Evolutionary conservation across 2,888 invertebrate species (phyloP).

Genomic region (Kryphioiulus occultus): DNA sequence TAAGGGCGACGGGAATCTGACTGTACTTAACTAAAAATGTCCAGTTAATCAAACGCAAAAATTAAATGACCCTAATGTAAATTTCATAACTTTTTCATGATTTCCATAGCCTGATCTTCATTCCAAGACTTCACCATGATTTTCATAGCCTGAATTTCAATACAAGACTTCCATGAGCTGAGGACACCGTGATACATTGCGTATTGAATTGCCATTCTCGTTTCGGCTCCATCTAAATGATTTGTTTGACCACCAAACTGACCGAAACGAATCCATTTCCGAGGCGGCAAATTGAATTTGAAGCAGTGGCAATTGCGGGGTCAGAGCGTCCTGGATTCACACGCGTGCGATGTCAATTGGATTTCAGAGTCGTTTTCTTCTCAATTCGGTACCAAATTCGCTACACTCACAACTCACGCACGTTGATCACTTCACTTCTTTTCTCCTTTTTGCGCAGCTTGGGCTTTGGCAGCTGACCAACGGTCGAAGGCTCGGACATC

Average conservation of each 20-base stretch:
- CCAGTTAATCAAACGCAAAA: too few relatives aligned
- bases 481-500: too few relatives aligned
- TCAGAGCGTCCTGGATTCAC: not conserved
- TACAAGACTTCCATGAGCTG: too few relatives aligned
- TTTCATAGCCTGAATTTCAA: too few relatives aligned
- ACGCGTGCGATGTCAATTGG: constrained; percentile 21
- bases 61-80: too few relatives aligned
- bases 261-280: constrained; percentile 15
- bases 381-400: not conserved
- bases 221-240: not conserved
- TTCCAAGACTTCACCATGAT: too few relatives aligned
- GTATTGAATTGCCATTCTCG: not conserved
- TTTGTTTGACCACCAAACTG: constrained; percentile 23
- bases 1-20: too few relatives aligned
- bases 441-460: not conserved
- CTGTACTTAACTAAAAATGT: too few relatives aligned
- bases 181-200: too few relatives aligned
- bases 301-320: constrained; percentile 14
- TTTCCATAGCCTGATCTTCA: too few relatives aligned
- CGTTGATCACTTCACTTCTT: not conserved
- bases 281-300: not conserved
- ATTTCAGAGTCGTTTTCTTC: not conserved
- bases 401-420: not conserved
- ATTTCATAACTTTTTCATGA: too few relatives aligned
- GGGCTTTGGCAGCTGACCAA: not conserved